Conservation (phyloP, 2,113 vertebrate genomes). For the Chaetops frenatus region DNA sequence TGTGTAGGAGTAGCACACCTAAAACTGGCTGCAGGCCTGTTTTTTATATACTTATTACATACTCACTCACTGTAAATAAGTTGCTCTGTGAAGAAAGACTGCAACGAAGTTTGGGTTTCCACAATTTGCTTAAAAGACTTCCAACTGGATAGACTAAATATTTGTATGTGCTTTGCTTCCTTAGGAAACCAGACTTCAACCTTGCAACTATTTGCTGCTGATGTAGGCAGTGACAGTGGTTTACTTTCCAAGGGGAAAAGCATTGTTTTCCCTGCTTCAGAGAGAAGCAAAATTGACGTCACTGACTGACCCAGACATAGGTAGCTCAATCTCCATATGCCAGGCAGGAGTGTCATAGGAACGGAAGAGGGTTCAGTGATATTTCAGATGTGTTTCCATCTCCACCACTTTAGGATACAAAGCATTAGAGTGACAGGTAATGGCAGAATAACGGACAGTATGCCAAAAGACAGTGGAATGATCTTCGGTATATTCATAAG, state of each 20-base stretch:
- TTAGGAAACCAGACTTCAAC: not conserved
- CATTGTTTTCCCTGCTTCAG: not conserved
- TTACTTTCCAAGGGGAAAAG: not conserved
- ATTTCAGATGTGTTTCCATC: not conserved
- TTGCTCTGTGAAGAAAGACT: not conserved
- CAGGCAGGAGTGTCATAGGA: accelerated
- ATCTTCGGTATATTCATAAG: not conserved
- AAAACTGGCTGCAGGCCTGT: not conserved
- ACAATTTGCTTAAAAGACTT: not conserved
- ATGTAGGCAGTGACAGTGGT: not conserved
- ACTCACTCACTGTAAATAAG: not conserved
- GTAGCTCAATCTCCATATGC: not conserved
- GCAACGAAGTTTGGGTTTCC: not conserved
- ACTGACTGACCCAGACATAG: not conserved
- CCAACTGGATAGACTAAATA: not conserved
- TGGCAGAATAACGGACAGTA: not conserved
- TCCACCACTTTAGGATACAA: not conserved
- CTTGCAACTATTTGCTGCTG: not conserved
- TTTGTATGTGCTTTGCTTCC: not conserved
- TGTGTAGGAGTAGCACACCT: not conserved
- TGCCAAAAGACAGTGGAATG: not conserved
- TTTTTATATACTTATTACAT: not conserved
- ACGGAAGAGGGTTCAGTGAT: not conserved
- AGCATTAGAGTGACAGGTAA: not conserved
- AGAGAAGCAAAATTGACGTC: not conserved